phyloP scores from a whole-genome alignment of 2,888 invertebrate species.

The Conchocele bisecta region DNA sequence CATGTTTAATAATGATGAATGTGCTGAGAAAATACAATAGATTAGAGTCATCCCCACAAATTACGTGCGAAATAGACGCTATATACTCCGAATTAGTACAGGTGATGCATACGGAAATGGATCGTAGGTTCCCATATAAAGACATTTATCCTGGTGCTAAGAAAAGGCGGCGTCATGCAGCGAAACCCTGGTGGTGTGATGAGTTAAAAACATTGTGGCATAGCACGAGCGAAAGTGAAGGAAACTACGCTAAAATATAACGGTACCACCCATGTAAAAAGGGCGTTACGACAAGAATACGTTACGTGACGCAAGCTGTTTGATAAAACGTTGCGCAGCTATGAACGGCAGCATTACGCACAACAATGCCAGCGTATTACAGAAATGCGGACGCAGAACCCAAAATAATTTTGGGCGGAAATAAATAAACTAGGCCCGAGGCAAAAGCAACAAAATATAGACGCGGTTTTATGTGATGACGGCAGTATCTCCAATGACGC shows the following conservation, averaged over 20 bases:
- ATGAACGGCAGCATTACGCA: background rate
- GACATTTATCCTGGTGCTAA: too few relatives aligned
- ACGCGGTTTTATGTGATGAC: constrained; percentile 3
- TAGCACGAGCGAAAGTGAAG: too few relatives aligned
- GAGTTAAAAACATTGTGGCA: too few relatives aligned
- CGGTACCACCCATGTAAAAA: background rate
- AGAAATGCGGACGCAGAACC: constrained; percentile 6
- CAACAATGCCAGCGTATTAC: background rate
- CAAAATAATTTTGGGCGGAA: constrained; percentile 20
- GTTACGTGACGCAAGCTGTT: background rate
- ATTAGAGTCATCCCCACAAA: too few relatives aligned
- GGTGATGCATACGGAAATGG: too few relatives aligned
- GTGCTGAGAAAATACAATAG: too few relatives aligned
- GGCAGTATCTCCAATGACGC: constrained; percentile 10
- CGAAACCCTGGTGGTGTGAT: too few relatives aligned
- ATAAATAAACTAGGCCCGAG: constrained; percentile 7
- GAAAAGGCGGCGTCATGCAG: too few relatives aligned
- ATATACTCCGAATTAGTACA: too few relatives aligned
- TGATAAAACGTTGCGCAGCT: constrained; percentile 5
- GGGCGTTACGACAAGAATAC: background rate
- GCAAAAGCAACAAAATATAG: background rate
- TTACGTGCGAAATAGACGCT: too few relatives aligned
- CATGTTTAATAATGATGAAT: too few relatives aligned
- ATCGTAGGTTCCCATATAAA: too few relatives aligned
- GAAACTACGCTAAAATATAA: constrained; percentile 7